Evolutionary conservation across 2,113 vertebrate genomes (phyloP), one percentile per base, ranked within the genome.

Genomic region (Dascyllus trimaculatus): DNA sequence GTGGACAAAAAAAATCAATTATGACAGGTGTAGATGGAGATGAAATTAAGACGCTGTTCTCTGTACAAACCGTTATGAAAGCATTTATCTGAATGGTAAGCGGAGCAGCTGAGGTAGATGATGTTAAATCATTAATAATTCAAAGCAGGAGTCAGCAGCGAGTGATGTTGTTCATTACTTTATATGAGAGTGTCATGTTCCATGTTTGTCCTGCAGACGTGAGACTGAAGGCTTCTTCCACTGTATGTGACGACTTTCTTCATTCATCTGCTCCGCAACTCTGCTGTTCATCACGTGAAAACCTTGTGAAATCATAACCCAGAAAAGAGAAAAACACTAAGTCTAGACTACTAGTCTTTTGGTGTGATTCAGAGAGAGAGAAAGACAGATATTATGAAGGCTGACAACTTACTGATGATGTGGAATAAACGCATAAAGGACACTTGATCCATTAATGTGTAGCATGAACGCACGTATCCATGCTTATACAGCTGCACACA

Each of bases 101-200:
- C 51, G 56, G 22, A 49, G 17, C 35, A 29, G 43, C 63, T 25
- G 5, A 49, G 21, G 38, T 5, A 51, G 62, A 56, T 29, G 13
- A 78, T 32, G 26, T 59, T 64, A 60, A 73, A 66, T 70, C 58
- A 71, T 77, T 48, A 21, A 61, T 56, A 61, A 72, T 59, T 46
- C 40, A 13, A 51, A 32, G 26, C 49, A 24, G n/a, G 18, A 62
- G 70, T 68, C 4, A 60, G 38, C 57, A 48, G 53, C 2, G 7
- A 76, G 58, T 11, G 13, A 66, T 59, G 61, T 40, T 69, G 69
- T 57, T 56, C 54, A 56, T 78, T 80, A 75, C 67, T 82, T 72
- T 57, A 61, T 65, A 49, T 65, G 24, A 51, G 58, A 48, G 49
- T 17, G 18, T 60, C 64, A 61, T 64, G 79, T 70, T 65, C 40